A percentile compares a stretch with the other conserved stretches of the same genome.
phyloP scores from a whole-genome alignment of 2,888 invertebrate species.

The Machimus atricapillus region DNA sequence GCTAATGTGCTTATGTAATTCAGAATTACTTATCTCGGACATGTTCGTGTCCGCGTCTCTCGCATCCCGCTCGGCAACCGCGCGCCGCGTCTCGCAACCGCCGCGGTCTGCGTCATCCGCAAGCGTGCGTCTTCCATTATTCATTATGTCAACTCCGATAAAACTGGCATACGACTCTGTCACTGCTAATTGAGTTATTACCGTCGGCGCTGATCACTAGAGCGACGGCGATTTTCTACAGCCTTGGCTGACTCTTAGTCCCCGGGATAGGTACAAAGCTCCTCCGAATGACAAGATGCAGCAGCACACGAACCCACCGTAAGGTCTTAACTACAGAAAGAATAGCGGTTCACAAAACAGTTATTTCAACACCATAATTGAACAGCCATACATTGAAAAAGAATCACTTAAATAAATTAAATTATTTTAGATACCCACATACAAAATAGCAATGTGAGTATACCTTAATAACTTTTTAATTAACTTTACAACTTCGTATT shows the following conservation, averaged over 20 bases:
- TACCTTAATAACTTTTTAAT: not conserved
- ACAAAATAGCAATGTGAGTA: too few species aligned
- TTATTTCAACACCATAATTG: not conserved
- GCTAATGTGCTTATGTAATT: slow-evolving; percentile 47
- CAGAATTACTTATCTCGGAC: slow-evolving; percentile 41
- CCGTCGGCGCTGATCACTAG: not conserved
- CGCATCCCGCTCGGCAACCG: not conserved
- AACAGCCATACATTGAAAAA: not conserved
- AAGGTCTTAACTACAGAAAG: not conserved
- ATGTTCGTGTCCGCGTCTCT: slow-evolving; percentile 1
- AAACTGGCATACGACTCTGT: slow-evolving; percentile 54
- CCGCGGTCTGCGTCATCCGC: not conserved
- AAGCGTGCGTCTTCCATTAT: slow-evolving; percentile 53
- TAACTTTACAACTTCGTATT: not conserved
- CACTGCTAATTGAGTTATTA: slow-evolving; percentile 36
- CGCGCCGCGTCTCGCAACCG: not conserved
- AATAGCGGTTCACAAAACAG: not conserved
- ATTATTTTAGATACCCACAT: not conserved
- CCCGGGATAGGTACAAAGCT: not conserved
- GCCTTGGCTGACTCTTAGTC: not conserved
- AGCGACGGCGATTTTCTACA: not conserved
- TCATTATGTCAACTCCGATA: slow-evolving; percentile 63
- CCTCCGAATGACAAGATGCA: not conserved
- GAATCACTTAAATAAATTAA: not conserved
- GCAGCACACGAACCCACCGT: not conserved